Percentiles rank a stretch among this genome's conserved stretches.
Conservation (phyloP, 1,140 invertebrate genomes). For the Heliconius hewitsoni region DNA sequence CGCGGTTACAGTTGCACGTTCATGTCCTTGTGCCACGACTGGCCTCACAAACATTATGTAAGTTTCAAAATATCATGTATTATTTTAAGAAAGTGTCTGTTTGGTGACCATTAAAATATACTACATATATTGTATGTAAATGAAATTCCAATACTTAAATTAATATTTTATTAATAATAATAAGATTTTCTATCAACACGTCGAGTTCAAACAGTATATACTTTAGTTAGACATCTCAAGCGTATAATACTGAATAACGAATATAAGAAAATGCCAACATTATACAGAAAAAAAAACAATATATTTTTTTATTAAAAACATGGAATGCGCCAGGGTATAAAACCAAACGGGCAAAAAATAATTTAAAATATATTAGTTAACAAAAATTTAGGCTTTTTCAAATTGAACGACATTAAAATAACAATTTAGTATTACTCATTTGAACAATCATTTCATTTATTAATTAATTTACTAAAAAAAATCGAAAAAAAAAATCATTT, state of each 20-base stretch:
- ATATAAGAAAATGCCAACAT: slow-evolving; percentile 38
- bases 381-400: neutral
- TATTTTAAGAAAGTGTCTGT: too few species aligned
- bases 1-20: too few species aligned
- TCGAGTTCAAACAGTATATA: slow-evolving; percentile 62
- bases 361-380: neutral
- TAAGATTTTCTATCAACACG: slow-evolving; percentile 57
- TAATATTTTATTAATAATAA: slow-evolving; percentile 64
- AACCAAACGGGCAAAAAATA: slow-evolving; percentile 51
- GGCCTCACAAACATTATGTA: neutral
- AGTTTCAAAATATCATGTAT: too few species aligned
- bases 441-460: neutral
- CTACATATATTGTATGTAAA: slow-evolving; percentile 9
- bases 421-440: slow-evolving; percentile 2
- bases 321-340: slow-evolving; percentile 65
- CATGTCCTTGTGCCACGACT: too few species aligned
- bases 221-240: slow-evolving; percentile 44
- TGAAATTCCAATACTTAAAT: slow-evolving; percentile 50
- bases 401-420: neutral
- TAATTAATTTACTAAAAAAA: neutral
- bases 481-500: neutral
- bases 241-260: slow-evolving; percentile 46
- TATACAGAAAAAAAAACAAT: slow-evolving; percentile 31
- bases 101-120: too few species aligned
- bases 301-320: slow-evolving; percentile 51